Base-by-base conservation (phyloP, 2,888 invertebrate genomes). In the Cerceris ruficornis region DNA sequence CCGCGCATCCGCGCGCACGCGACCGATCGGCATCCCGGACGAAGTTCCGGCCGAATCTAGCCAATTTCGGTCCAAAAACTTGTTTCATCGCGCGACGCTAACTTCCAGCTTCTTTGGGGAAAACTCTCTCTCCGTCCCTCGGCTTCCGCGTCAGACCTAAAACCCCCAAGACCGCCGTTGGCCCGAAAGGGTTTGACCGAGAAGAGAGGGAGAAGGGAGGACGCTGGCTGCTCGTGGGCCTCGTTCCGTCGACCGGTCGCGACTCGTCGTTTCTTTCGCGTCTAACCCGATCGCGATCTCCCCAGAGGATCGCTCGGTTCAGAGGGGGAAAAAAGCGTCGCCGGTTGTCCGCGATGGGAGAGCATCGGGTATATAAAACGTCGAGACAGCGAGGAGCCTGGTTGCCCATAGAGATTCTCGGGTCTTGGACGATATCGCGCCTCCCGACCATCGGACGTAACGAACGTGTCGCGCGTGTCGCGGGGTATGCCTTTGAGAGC, bases 321-420 rank as follows among this genome's bases (percentile, higher is more conserved):
- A 69, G 72, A 66, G 65, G 79, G 77, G 81, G 73, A 74, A 79
- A 79, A 77, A 77, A 73, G 52, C 58, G 46, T 64, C 67, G 69
- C 54, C 49, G 13, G 15, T 39, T 50, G 59, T 64, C 67, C 69
- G 59, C 49, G 13, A 17, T 39, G 55, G 59, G 43, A 54, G 80
- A 65, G 58, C 42, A 58, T 28, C 65, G 74, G 74, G 70, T 81
- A 81, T 81, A 81, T 81, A 81, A 77, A 77, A 77, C 76, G 68
- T 71, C 46, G 59, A 54, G 14, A 52, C 70, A 50, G 60, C 67
- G 59, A 73, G 50, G 71, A 60, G 62, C 68, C 52, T 74, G 74
- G 77, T 74, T 62, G 70, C 62, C 70, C 70, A 69, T 14, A 58
- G 60, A 70, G 58, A 64, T 58, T 65, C 54, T 67, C 62, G 69